Evolutionary conservation across 2,113 vertebrate genomes (phyloP).

Genomic region (Microcebus lehilahytsara): DNA sequence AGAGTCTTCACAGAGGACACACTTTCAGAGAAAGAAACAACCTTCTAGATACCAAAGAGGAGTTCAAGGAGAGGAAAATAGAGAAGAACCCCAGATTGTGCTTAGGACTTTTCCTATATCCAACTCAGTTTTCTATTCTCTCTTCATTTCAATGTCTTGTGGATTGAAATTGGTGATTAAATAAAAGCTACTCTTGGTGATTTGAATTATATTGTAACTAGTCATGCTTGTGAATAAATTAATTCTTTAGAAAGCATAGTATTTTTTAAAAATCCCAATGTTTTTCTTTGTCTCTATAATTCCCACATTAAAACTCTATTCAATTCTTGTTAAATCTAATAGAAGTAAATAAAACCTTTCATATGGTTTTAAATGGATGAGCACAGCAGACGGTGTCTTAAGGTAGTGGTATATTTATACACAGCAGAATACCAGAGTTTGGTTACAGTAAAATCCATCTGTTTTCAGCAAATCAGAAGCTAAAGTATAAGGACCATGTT

Average conservation of each 20-base stretch:
- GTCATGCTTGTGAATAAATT: neutral
- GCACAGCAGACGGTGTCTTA: neutral
- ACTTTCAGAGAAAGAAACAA: neutral
- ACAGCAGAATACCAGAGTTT: neutral
- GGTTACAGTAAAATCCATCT: neutral
- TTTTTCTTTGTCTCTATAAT: neutral
- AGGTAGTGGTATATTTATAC: neutral
- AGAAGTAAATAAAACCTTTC: neutral
- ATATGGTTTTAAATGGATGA: neutral
- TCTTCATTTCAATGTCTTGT: neutral
- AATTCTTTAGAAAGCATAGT: neutral
- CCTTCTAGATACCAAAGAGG: neutral
- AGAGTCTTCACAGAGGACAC: neutral
- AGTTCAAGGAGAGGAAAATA: neutral
- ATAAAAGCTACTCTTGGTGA: neutral
- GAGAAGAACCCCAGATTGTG: neutral
- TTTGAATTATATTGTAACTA: neutral
- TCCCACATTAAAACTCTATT: neutral
- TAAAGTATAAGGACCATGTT: neutral
- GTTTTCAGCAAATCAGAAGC: neutral
- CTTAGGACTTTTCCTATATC: neutral
- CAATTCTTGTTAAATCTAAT: neutral
- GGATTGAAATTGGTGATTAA: neutral
- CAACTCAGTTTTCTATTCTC: neutral
- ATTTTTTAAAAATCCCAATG: neutral